These are phyloP conservation scores for Tenebrio molitor DNA, from an alignment of 1,140 invertebrate genomes.

Conservation along the genomic window DNA sequence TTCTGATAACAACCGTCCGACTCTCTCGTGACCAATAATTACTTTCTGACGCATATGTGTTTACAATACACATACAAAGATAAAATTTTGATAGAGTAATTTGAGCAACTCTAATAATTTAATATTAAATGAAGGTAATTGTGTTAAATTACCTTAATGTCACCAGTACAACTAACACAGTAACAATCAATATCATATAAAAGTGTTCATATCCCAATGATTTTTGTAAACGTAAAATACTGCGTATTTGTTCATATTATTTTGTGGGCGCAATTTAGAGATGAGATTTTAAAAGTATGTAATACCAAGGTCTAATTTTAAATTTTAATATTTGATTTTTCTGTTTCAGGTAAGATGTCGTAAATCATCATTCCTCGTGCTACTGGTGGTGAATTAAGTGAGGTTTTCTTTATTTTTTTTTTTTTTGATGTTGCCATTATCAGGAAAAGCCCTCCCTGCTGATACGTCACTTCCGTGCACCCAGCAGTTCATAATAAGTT, in stretches of 20 bases:
- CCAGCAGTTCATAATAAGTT: conserved; percentile 8
- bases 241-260: too few species aligned
- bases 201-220: not conserved
- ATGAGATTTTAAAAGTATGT: too few species aligned
- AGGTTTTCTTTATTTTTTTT: conserved; percentile 17
- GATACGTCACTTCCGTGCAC: conserved; percentile 24
- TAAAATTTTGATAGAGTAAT: not conserved
- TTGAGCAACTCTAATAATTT: not conserved
- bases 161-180: not conserved
- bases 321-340: too few species aligned
- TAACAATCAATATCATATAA: not conserved
- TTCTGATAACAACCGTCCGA: not conserved
- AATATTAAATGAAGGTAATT: not conserved
- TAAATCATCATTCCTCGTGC: conserved; percentile 27
- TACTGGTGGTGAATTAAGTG: conserved; percentile 7
- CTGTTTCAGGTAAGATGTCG: conserved; percentile 23
- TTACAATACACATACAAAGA: not conserved
- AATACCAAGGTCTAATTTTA: too few species aligned
- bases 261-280: too few species aligned
- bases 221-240: too few species aligned
- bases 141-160: not conserved
- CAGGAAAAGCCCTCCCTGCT: not conserved
- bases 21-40: not conserved
- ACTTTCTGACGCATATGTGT: not conserved
- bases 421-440: conserved; percentile 15